phyloP scores from a whole-genome alignment of 1,140 invertebrate species.

The Elymnias hypermnestra region DNA sequence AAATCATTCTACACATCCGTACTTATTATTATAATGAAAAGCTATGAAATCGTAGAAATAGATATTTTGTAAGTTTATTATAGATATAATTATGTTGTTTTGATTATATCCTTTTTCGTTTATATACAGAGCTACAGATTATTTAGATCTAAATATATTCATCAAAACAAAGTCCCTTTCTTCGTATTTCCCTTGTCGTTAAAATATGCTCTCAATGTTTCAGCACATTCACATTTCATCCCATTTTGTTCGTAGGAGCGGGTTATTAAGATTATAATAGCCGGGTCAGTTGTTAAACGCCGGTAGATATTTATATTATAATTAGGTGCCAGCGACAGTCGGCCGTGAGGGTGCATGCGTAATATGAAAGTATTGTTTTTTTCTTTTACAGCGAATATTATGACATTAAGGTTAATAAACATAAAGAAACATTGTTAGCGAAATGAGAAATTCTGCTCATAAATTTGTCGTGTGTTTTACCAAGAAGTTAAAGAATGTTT shows the following conservation, averaged over 20 bases:
- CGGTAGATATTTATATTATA: constrained; percentile 64
- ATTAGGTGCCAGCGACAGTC: constrained; percentile 57
- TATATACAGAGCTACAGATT: no score
- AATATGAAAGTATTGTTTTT: constrained; percentile 40
- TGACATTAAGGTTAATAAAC: constrained; percentile 1
- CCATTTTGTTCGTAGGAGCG: constrained; percentile 30
- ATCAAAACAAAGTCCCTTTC: no score
- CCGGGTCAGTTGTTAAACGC: constrained; percentile 54
- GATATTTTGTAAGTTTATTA: no score
- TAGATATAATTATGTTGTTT: no score
- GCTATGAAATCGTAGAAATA: no score
- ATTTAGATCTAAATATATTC: no score
- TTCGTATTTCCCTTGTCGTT: neutral
- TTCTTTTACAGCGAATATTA: constrained; percentile 9
- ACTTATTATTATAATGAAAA: no score
- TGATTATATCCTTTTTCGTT: no score
- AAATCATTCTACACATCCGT: no score
- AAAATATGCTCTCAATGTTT: constrained; percentile 20
- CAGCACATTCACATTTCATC: constrained; percentile 29
- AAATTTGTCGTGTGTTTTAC: neutral
- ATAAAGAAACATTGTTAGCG: constrained; percentile 7
- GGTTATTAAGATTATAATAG: constrained; percentile 52
- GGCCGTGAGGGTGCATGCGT: constrained; percentile 52
- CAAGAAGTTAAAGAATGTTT: neutral
- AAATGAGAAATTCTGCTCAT: constrained; percentile 4